Percentiles rank a stretch among this genome's conserved stretches.
Conservation (phyloP, 2,888 invertebrate species). For the Drosophila longiperda region DNA sequence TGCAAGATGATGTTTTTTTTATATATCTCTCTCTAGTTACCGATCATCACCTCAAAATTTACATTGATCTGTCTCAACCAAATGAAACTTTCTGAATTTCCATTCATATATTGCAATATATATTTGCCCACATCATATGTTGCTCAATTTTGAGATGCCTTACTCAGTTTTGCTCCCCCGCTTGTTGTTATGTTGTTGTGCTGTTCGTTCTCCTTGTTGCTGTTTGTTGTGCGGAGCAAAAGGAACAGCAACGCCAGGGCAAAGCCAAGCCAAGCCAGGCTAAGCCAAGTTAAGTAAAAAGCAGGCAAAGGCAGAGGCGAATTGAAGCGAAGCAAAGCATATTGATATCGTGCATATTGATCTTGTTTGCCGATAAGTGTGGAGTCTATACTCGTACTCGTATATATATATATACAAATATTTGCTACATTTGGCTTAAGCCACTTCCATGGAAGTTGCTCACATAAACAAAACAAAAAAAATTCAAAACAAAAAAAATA, state of each 20-base stretch:
- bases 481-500: constrained; percentile 18
- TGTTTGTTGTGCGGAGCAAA: constrained; percentile 28
- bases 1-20: neutral
- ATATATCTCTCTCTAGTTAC: neutral
- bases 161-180: constrained; percentile 36
- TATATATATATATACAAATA: constrained; percentile 66
- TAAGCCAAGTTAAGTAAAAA: too few relatives aligned
- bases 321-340: constrained; percentile 61
- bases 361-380: constrained; percentile 84
- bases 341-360: constrained; percentile 85
- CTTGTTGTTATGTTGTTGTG: constrained; percentile 14
- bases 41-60: neutral
- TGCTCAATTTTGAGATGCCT: constrained; percentile 35
- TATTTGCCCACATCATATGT: constrained; percentile 22
- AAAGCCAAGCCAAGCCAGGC: neutral
- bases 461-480: constrained; percentile 55
- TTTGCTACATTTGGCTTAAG: constrained; percentile 77
- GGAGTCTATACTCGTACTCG: constrained; percentile 55
- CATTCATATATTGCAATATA: neutral
- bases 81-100: neutral
- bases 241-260: constrained; percentile 54
- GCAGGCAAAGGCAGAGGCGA: neutral
- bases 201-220: constrained; percentile 40
- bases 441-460: constrained; percentile 84
- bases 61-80: neutral